Conservation (phyloP, 2,113 vertebrate genomes). For the Rattus norvegicus region DNA sequence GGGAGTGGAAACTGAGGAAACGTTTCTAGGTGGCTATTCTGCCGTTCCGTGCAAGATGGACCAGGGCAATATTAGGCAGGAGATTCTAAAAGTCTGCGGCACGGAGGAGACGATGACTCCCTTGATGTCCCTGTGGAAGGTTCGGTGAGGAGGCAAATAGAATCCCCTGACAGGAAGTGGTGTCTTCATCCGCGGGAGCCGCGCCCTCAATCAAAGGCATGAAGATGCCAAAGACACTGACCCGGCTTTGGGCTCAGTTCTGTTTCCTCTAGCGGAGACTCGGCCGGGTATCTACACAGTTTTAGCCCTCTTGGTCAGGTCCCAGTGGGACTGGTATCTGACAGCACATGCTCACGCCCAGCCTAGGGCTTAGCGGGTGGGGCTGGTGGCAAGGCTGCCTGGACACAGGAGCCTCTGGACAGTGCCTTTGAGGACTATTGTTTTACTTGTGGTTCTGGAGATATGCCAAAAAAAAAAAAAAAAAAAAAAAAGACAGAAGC, state of each 20-base stretch:
- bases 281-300: neutral
- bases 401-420: neutral
- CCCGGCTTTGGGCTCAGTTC: neutral
- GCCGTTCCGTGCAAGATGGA: constrained; percentile 16
- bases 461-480: neutral
- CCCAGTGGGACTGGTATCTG: neutral
- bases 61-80: constrained; percentile 52
- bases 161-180: neutral
- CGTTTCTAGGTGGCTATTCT: constrained; percentile 60
- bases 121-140: neutral
- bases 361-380: fast-evolving
- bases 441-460: neutral
- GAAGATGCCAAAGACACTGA: neutral
- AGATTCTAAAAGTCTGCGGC: constrained; percentile 58
- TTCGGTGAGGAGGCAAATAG: neutral
- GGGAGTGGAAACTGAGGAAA: constrained; percentile 46
- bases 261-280: neutral
- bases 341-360: neutral
- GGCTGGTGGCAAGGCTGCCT: neutral
- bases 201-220: neutral
- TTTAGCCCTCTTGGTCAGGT: neutral
- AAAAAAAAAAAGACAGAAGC: neutral
- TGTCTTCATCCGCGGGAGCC: neutral
- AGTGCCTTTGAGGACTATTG: neutral
- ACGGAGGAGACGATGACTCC: constrained; percentile 49